Percentiles rank a stretch among this genome's conserved stretches.
These are phyloP conservation scores for Melieria omissa DNA, from an alignment of 2,888 invertebrate species.

Conservation along the genomic window DNA sequence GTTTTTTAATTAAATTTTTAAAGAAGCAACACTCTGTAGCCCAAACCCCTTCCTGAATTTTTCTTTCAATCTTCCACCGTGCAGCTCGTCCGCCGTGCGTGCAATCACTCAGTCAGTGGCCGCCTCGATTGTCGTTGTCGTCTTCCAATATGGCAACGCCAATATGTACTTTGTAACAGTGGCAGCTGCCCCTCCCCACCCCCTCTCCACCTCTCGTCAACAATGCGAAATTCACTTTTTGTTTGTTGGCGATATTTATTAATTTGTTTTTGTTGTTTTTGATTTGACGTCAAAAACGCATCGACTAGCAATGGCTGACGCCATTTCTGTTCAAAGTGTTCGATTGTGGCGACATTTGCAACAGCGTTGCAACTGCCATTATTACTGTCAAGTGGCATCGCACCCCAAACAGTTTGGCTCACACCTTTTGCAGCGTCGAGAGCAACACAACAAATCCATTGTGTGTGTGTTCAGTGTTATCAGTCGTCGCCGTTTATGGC, in stretches of 20 bases:
- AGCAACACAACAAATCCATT: constrained; percentile 10
- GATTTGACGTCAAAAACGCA: background rate
- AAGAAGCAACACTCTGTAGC: too few species aligned
- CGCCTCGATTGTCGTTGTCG: background rate
- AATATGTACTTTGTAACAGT: too few species aligned
- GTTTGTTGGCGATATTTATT: background rate
- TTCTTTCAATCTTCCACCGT: background rate
- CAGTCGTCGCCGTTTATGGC: constrained; percentile 29
- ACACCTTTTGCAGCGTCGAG: constrained; percentile 14
- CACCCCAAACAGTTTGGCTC: background rate
- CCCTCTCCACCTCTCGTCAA: too few species aligned
- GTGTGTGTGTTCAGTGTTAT: constrained; percentile 16
- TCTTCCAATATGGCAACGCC: too few species aligned
- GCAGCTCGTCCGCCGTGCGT: constrained; percentile 15
- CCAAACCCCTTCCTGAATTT: too few species aligned
- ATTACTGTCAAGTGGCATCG: too few species aligned
- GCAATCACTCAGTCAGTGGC: background rate
- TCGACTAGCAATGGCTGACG: constrained; percentile 9
- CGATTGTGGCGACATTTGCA: background rate
- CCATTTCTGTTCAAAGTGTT: constrained; percentile 1
- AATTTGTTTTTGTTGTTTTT: too few species aligned
- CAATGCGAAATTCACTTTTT: constrained; percentile 28
- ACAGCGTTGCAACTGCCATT: too few species aligned
- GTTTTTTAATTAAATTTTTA: too few species aligned
- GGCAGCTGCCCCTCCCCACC: too few species aligned